These are phyloP conservation scores for Aviceda subcristata DNA, from an alignment of 2,113 vertebrate genomes.

Conservation along the genomic window DNA sequence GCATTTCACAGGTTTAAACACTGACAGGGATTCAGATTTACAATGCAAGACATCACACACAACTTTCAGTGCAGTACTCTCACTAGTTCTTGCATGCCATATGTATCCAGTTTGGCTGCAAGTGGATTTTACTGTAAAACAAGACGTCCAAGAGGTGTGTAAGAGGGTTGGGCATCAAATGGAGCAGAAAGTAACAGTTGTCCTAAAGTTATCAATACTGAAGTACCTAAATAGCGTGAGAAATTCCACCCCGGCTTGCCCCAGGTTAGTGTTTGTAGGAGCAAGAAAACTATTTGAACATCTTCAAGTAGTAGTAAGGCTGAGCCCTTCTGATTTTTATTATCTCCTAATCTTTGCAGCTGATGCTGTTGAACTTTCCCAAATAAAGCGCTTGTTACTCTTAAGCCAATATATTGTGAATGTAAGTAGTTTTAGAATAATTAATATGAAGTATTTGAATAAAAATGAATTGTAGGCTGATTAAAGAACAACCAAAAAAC, in stretches of 20 bases:
- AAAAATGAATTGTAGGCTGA: not conserved
- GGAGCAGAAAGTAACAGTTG: not conserved
- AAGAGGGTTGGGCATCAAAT: not conserved
- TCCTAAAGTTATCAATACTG: not conserved
- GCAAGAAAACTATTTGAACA: not conserved
- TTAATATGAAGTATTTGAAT: not conserved
- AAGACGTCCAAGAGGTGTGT: not conserved
- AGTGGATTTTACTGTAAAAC: not conserved
- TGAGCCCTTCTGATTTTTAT: not conserved
- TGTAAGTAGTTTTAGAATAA: not conserved
- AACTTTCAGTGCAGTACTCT: not conserved
- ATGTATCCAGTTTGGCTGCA: not conserved
- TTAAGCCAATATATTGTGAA: not conserved
- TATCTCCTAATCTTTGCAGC: not conserved
- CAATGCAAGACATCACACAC: not conserved
- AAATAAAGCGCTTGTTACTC: not conserved
- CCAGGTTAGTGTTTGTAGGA: not conserved
- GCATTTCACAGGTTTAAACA: constrained; percentile 56
- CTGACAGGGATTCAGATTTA: constrained; percentile 48
- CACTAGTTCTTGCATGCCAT: not conserved
- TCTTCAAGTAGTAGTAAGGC: not conserved
- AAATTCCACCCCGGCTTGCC: not conserved
- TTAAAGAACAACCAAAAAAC: accelerated
- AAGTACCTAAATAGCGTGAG: not conserved
- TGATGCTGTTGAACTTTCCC: not conserved